phyloP scores from a whole-genome alignment of 2,797 vertebrate species.

The Lagothrix lagotricha region DNA sequence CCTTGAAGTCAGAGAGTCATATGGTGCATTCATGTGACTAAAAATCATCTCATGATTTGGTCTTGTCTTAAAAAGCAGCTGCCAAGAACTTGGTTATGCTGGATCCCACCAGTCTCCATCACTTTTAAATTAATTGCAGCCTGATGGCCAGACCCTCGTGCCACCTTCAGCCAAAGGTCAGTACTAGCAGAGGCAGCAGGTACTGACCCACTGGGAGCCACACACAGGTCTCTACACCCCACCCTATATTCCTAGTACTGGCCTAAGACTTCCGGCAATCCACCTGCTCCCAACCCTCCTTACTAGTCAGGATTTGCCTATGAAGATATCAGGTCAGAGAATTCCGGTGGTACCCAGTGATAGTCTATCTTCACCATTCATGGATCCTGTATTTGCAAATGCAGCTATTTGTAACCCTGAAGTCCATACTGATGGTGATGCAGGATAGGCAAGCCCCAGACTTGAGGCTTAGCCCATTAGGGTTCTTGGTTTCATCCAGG shows the following conservation, averaged over 20 bases:
- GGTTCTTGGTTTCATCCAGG: neutral
- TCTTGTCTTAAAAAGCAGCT: neutral
- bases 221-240: rapidly evolving
- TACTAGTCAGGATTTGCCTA: neutral
- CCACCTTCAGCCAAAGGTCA: neutral
- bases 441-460: neutral
- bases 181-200: neutral
- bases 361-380: neutral
- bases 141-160: neutral
- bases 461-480: neutral
- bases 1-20: neutral
- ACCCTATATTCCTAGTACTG: neutral
- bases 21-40: neutral
- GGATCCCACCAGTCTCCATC: neutral
- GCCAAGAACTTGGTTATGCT: neutral
- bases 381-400: neutral
- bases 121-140: neutral
- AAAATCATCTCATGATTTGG: neutral
- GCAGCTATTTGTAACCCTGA: neutral
- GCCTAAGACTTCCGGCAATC: neutral
- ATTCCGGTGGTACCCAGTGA: neutral
- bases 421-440: neutral
- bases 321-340: neutral
- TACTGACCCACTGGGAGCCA: neutral
- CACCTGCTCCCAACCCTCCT: neutral